Conservation (phyloP, 2,888 invertebrate species). For the Hypena proboscidalis region DNA sequence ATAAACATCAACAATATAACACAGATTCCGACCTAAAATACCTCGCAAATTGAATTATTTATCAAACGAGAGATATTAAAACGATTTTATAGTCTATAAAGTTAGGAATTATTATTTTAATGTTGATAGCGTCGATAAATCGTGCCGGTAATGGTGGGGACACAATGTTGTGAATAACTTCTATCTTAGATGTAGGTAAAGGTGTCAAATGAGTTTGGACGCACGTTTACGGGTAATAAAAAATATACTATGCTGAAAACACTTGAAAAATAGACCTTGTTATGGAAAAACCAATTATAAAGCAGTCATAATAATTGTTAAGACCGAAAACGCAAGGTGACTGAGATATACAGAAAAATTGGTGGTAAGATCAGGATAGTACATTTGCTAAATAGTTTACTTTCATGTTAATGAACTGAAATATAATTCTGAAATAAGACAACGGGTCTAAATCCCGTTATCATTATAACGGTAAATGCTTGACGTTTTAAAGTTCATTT, state of each 20-base stretch:
- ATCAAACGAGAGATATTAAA: conserved; percentile 75
- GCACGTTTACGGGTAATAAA: no score
- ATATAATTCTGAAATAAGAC: no score
- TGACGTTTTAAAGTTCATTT: no score
- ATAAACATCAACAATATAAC: conserved; percentile 33
- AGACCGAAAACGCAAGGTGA: no score
- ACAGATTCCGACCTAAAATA: conserved; percentile 43
- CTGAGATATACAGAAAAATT: no score
- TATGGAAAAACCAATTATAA: no score
- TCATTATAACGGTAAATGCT: no score
- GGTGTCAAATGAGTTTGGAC: not conserved
- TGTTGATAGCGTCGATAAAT: conserved; percentile 79
- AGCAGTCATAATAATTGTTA: no score
- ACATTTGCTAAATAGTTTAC: not conserved
- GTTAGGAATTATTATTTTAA: conserved; percentile 76
- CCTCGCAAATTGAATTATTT: conserved; percentile 72
- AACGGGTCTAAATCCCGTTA: no score
- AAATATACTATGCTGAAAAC: no score
- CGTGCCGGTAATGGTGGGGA: conserved; percentile 54
- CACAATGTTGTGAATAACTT: conserved; percentile 55
- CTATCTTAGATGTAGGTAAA: conserved; percentile 1
- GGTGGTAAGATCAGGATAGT: not conserved
- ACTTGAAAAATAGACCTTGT: no score
- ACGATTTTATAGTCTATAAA: conserved; percentile 78
- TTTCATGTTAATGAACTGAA: no score